phyloP scores from a whole-genome alignment of 1,140 invertebrate species.

The Chrysoperla carnea region DNA sequence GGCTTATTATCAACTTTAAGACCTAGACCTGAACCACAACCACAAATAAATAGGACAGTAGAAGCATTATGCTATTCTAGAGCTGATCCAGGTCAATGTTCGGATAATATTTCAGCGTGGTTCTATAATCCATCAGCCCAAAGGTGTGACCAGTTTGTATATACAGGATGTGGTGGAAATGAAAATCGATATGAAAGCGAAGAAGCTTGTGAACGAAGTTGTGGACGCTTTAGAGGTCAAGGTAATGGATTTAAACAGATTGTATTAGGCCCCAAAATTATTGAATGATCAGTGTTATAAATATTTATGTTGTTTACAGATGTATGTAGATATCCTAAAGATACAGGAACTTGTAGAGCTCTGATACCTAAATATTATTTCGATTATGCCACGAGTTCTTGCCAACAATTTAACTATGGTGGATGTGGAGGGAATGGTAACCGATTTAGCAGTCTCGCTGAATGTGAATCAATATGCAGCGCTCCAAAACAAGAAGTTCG shows the following conservation, averaged over 20 bases:
- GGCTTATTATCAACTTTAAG: constrained; percentile 4
- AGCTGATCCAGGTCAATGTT: constrained; percentile 53
- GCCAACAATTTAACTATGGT: constrained; percentile 56
- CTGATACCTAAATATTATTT: constrained; percentile 49
- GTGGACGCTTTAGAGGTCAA: constrained; percentile 49
- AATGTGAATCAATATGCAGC: constrained; percentile 50
- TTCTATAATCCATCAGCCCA: constrained; percentile 47
- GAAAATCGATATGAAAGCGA: constrained; percentile 58
- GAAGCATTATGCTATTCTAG: constrained; percentile 40
- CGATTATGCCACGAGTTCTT: constrained; percentile 32
- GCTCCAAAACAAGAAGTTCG: constrained; percentile 23
- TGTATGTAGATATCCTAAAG: constrained; percentile 37
- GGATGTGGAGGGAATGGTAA: constrained; percentile 79
- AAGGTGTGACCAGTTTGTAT: constrained; percentile 52
- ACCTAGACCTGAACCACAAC: neutral
- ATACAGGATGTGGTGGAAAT: constrained; percentile 70
- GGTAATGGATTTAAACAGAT: constrained; percentile 28
- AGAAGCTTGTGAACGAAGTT: constrained; percentile 67
- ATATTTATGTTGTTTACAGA: constrained; percentile 22
- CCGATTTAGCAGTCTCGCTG: constrained; percentile 48
- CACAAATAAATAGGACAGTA: constrained; percentile 1
- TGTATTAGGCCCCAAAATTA: neutral
- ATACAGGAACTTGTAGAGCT: constrained; percentile 48
- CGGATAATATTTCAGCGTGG: constrained; percentile 41
- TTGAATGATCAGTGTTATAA: constrained; percentile 3